Base-by-base conservation (phyloP, 2,888 invertebrate genomes). In the Pilophorus perplexus region DNA sequence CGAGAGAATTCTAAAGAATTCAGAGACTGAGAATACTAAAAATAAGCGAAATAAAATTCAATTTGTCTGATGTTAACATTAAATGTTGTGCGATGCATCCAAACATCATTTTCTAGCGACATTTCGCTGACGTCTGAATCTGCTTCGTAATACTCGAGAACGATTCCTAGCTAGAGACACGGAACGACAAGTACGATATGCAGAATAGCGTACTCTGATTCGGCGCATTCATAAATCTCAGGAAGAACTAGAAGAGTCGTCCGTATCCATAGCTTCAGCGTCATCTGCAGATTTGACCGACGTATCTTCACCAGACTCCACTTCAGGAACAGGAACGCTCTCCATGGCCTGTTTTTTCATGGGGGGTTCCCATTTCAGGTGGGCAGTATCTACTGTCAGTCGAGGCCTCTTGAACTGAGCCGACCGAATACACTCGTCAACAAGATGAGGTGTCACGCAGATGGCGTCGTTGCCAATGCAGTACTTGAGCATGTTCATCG, bases 401-500 rank as follows among this genome's bases (percentile, higher is more conserved):
- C 91, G 82, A 0, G 96, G 96, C 74, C 88, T 85, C 76, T 93
- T 94, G 75, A 93, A 95, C 77, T 95, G 92, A 40, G 91, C 65
- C 88, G 71, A 65, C 12, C 37, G 86, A 55, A 97, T 84, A 75
- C 94, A 93, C 76, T 97, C 96, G 25, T 93, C 89, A 0, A 98
- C 93, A 60, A 93, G 83, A 79, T 95, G 95, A 0, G 96, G 92
- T 12, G 96, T 97, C 0, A 97, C 96, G 79, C 96, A 97, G 69
- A 97, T 93, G 0, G 97, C 94, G 79, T 97, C 95, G 75, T 97
- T 95, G 0, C 97, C 96, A 77, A 97, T 96, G 96, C 97, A 97
- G 78, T 97, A 98, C 76, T 97, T 96, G 0, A 97, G 92, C 93
- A 98, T 93, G 77, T 97, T 96, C 87, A 98, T 90, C 16, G 93